Evolutionary conservation across 2,888 invertebrate genomes (phyloP).

Genomic region (Cephus runcator): DNA sequence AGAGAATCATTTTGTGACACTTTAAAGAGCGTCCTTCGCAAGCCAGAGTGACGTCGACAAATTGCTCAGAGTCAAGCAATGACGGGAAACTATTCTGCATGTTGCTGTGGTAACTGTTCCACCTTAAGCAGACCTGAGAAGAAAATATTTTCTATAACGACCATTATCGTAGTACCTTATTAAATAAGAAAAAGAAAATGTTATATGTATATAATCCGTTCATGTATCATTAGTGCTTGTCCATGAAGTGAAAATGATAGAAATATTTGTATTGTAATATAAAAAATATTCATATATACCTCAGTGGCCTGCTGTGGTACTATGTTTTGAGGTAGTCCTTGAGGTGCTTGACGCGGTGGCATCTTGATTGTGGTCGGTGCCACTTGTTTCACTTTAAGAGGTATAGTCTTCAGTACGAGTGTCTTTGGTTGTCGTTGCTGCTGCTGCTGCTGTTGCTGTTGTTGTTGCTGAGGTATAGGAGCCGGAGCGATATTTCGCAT

Average conservation of each 20-base stretch:
- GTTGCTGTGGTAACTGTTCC: conserved; percentile 86
- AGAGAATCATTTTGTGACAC: conserved; percentile 88
- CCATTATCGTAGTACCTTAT: background rate
- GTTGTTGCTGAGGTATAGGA: conserved; percentile 24
- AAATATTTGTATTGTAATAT: background rate
- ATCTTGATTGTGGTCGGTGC: conserved; percentile 58
- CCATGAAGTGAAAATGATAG: background rate
- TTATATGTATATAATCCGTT: background rate
- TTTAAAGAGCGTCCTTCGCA: conserved; percentile 88
- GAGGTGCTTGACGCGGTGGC: conserved; percentile 46
- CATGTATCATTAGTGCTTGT: background rate
- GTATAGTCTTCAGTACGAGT: conserved; percentile 59
- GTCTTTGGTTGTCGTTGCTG: conserved; percentile 56
- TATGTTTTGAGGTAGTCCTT: conserved; percentile 39
- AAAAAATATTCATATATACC: conserved; percentile 28
- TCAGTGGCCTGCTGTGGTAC: conserved; percentile 57
- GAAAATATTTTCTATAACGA: background rate
- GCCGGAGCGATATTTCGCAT: conserved; percentile 53
- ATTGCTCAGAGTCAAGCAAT: conserved; percentile 80
- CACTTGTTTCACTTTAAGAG: conserved; percentile 58
- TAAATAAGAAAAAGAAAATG: background rate
- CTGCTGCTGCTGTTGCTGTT: conserved; percentile 29
- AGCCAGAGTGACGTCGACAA: conserved; percentile 89
- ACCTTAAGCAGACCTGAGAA: conserved; percentile 77
- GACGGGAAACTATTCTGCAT: conserved; percentile 82